These are phyloP conservation scores for Labeo rohita DNA, from an alignment of 2,113 vertebrate genomes.

Conservation along the genomic window DNA sequence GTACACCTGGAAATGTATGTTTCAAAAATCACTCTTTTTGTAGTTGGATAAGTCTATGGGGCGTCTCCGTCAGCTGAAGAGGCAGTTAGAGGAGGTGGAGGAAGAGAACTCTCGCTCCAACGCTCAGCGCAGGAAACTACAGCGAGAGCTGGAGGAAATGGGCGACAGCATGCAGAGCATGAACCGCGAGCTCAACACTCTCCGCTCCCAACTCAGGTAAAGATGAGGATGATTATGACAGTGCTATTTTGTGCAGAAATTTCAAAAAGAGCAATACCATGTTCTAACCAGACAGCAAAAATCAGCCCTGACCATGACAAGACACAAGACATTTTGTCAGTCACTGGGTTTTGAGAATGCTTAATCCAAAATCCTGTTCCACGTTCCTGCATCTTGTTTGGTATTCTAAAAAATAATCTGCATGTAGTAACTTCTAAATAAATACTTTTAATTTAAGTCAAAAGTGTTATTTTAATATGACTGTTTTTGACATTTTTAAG, in stretches of 20 bases:
- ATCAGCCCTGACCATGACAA: background rate
- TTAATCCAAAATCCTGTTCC: too few relatives aligned
- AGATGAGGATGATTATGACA: background rate
- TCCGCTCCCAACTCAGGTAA: conserved; percentile 96
- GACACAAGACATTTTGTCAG: background rate
- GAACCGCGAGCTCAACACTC: conserved; percentile 88
- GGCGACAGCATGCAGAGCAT: conserved; percentile 89
- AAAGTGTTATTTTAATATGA: too few relatives aligned
- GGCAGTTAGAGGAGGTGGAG: conserved; percentile 96
- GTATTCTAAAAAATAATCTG: too few relatives aligned
- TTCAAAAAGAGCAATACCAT: background rate
- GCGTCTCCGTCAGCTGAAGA: conserved; percentile 93
- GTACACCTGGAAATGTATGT: background rate
- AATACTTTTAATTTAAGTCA: too few relatives aligned
- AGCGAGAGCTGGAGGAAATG: conserved; percentile 92
- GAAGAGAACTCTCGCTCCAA: conserved; percentile 96
- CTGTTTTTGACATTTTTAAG: background rate
- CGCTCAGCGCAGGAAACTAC: conserved; percentile 91
- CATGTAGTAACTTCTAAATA: too few relatives aligned
- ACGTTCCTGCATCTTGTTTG: too few relatives aligned
- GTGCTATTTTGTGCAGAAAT: background rate
- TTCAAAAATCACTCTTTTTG: background rate
- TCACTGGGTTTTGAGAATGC: background rate
- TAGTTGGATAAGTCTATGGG: conserved; percentile 83
- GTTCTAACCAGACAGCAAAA: background rate